phyloP scores from a whole-genome alignment of 2,888 invertebrate genomes.

The Drosophila colorata region DNA sequence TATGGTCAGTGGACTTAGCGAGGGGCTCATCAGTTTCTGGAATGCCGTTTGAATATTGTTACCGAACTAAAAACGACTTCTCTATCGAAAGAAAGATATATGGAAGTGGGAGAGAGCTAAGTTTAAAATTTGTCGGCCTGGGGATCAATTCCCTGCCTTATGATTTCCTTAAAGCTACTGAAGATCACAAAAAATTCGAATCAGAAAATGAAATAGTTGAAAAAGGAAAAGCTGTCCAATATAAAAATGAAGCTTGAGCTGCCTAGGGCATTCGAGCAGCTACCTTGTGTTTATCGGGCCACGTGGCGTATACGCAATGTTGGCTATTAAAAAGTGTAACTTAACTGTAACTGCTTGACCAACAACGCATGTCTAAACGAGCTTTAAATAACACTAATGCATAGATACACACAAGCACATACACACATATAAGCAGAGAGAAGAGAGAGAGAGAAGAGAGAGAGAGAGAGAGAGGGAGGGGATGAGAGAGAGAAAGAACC shows the following conservation, averaged over 20 bases:
- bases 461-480: background rate
- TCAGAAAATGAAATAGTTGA: background rate
- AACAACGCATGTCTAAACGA: slow-evolving; percentile 22
- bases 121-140: no score
- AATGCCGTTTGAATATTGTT: no score
- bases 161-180: background rate
- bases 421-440: background rate
- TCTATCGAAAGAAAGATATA: no score
- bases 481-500: slow-evolving; percentile 1
- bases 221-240: background rate
- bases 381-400: slow-evolving; percentile 37
- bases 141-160: no score
- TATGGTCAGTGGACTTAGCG: background rate
- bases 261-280: no score
- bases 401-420: slow-evolving; percentile 1
- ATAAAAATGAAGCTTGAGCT: no score
- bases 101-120: no score
- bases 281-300: background rate
- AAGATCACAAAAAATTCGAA: background rate
- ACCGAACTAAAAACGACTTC: no score
- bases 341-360: slow-evolving; percentile 17
- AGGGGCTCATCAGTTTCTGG: background rate
- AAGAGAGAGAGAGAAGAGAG: background rate
- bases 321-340: slow-evolving; percentile 12
- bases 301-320: slow-evolving; percentile 24